Percentiles rank a stretch among this genome's conserved stretches.
phyloP scores from a whole-genome alignment of 2,797 vertebrate species.

The Mormyrus hasselquistii region DNA sequence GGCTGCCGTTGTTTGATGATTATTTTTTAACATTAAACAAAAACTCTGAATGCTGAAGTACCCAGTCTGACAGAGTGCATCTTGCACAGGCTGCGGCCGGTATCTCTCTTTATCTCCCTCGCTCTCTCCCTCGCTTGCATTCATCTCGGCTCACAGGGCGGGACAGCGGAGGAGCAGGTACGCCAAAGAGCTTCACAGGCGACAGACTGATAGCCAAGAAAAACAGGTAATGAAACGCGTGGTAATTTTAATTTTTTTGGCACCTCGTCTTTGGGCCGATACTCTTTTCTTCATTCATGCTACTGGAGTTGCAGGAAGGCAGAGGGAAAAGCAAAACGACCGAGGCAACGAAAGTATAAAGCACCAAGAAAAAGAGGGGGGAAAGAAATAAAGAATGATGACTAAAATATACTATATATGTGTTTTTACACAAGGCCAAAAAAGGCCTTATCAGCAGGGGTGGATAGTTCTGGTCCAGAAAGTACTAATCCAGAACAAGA shows the following conservation, averaged over 20 bases:
- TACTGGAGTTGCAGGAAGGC: neutral
- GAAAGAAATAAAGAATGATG: neutral
- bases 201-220: neutral
- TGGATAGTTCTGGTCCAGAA: neutral
- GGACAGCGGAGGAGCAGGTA: neutral
- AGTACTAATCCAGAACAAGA: neutral
- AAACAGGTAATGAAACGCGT: neutral
- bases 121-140: neutral
- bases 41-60: neutral
- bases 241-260: neutral
- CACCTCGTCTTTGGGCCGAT: neutral
- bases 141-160: neutral
- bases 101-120: neutral
- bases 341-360: neutral
- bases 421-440: neutral
- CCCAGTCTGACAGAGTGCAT: neutral
- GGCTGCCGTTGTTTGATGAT: neutral
- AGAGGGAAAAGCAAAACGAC: neutral
- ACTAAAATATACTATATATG: neutral
- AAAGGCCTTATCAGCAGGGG: neutral
- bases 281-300: neutral
- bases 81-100: too few species aligned
- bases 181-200: neutral
- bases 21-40: neutral
- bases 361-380: neutral